A percentile compares a stretch with the other conserved stretches of the same genome.
Conservation (phyloP, 2,113 vertebrate genomes). For the Cromileptes altivelis region DNA sequence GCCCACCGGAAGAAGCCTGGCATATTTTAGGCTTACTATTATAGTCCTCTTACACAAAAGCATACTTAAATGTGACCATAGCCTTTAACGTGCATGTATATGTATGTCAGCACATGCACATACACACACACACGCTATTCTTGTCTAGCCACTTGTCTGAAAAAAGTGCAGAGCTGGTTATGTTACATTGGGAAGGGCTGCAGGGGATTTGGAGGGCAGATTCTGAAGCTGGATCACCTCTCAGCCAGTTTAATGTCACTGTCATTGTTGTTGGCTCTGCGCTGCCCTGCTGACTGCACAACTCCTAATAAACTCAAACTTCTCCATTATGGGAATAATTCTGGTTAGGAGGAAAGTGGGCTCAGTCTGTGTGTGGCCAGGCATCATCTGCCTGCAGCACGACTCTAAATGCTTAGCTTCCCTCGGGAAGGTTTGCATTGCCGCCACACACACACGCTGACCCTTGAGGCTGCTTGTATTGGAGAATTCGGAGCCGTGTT, state of each 20-base stretch:
- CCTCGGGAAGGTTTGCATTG: slow-evolving; percentile 57
- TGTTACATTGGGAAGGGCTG: slow-evolving; percentile 59
- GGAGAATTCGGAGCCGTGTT: not conserved
- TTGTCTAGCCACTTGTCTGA: slow-evolving; percentile 65
- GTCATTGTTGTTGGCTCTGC: slow-evolving; percentile 61
- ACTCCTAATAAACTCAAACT: slow-evolving; percentile 61
- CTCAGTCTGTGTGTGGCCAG: slow-evolving; percentile 76
- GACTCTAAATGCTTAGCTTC: slow-evolving; percentile 62
- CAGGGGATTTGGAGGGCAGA: slow-evolving; percentile 60
- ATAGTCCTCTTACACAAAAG: slow-evolving; percentile 42
- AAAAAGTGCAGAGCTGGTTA: slow-evolving; percentile 62
- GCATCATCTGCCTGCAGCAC: slow-evolving; percentile 44
- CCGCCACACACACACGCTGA: slow-evolving; percentile 27
- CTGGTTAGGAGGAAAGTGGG: slow-evolving; percentile 57
- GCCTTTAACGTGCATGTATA: slow-evolving; percentile 36
- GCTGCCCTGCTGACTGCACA: slow-evolving; percentile 55
- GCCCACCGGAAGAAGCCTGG: slow-evolving; percentile 23
- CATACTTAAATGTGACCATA: slow-evolving; percentile 34
- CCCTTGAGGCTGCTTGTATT: slow-evolving; percentile 16
- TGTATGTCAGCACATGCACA: slow-evolving; percentile 19
- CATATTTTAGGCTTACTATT: slow-evolving; percentile 37
- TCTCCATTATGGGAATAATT: slow-evolving; percentile 70
- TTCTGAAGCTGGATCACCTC: slow-evolving; percentile 59
- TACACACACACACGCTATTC: slow-evolving; percentile 62
- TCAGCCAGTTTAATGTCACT: slow-evolving; percentile 66